These are phyloP conservation scores for Abramis brama DNA, from an alignment of 2,113 vertebrate species.

Conservation along the genomic window DNA sequence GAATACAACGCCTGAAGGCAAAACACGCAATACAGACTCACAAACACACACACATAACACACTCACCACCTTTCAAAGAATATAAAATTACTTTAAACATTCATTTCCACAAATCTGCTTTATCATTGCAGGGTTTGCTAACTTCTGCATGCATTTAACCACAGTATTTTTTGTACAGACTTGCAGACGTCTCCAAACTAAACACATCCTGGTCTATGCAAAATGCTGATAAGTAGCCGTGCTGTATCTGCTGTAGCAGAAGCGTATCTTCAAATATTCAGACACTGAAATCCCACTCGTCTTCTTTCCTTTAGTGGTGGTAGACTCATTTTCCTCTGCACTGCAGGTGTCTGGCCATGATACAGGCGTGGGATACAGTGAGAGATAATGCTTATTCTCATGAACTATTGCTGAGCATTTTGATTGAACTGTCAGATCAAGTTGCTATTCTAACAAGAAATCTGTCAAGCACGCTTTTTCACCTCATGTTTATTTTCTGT, in stretches of 20 bases:
- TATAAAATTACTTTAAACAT: slow-evolving; percentile 4
- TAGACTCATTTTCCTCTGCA: slow-evolving; percentile 18
- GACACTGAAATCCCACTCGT: slow-evolving; percentile 21
- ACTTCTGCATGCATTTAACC: slow-evolving; percentile 23
- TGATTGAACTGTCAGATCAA: slow-evolving; percentile 57
- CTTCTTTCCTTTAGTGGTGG: neutral
- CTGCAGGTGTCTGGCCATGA: slow-evolving; percentile 55
- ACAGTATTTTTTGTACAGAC: neutral
- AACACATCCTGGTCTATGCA: neutral
- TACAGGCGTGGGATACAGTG: slow-evolving; percentile 43
- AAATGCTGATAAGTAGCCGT: slow-evolving; percentile 7
- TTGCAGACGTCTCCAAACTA: slow-evolving; percentile 24
- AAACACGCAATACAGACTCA: neutral
- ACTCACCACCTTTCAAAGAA: neutral
- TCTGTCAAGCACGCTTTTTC: slow-evolving; percentile 47
- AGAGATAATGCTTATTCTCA: slow-evolving; percentile 46
- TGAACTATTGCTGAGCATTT: slow-evolving; percentile 47
- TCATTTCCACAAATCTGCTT: neutral
- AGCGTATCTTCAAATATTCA: slow-evolving; percentile 17
- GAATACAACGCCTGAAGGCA: slow-evolving; percentile 33
- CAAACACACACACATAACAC: neutral
- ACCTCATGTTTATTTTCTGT: slow-evolving; percentile 45
- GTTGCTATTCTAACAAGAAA: slow-evolving; percentile 43
- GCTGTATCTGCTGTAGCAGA: slow-evolving; percentile 14
- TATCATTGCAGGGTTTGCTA: slow-evolving; percentile 1